Evolutionary conservation across 2,888 invertebrate genomes (phyloP), one percentile per base, ranked within the genome.

Genomic region (Trachelus troglodyta): DNA sequence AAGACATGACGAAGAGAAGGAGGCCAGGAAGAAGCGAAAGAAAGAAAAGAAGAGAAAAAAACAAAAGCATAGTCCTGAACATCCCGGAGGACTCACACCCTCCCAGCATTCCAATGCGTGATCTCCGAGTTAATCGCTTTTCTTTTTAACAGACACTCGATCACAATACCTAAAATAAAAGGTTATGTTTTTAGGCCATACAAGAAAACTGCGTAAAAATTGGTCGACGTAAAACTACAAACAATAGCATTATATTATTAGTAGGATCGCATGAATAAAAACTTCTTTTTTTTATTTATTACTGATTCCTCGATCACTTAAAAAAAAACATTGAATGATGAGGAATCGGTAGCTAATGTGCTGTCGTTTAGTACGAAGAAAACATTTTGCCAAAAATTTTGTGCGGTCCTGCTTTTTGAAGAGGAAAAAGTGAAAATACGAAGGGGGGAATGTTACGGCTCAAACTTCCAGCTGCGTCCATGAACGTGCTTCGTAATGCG

Each of bases 41-140:
- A 98, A 98, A 92, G 98, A 98, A 89, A 98, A 98, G 92, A 98
- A 98, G 88, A 94, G 98, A 86, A 98, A 98, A 94, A 98, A 98
- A 91, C 97, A 97, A 88, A 97, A 97, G 88, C 97, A 97, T 91
- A 97, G 97, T 90, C 97, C 97, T 0, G 97, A 97, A 89, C 97
- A 96, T 88, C 93, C 93, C 73, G 95, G 95, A 12, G 95, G 95
- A 56, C 93, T 94, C 79, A 94, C 94, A 81, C 94, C 94, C 68
- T 94, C 93, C 83, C 94, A 94, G 88, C 94, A 94, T 91, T 92
- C 93, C 87, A 92, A 92, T 89, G 90, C 91, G 92, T 87, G 87
- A 93, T 93, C 92, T 92, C 88, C 81, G 89, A 89, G 82, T 89
- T 71, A 78, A 71, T 71, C 81, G 69, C 77, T 79, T 73, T 34